These are phyloP conservation scores for Apogon hyalosoma DNA, from an alignment of 2,797 vertebrate genomes.

Conservation along the genomic window DNA sequence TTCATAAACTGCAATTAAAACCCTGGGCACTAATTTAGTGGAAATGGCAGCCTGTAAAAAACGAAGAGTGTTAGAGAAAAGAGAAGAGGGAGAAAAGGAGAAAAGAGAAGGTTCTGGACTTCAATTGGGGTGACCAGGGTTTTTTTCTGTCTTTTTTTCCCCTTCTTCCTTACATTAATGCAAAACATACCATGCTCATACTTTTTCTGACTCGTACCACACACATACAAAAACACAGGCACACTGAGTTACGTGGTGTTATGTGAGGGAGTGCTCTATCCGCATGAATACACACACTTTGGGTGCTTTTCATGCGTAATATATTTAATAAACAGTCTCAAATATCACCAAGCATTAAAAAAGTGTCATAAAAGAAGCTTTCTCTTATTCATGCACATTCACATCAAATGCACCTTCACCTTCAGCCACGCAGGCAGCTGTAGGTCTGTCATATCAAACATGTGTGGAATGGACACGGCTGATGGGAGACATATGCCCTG, in stretches of 20 bases:
- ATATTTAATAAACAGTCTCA: conserved; percentile 1
- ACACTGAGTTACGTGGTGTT: conserved; percentile 22
- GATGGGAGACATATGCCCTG: conserved; percentile 69
- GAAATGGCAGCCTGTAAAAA: conserved; percentile 86
- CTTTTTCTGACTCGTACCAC: conserved; percentile 43
- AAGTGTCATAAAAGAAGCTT: neutral
- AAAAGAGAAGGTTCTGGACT: conserved; percentile 45
- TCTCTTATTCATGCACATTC: neutral
- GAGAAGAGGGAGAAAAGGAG: conserved; percentile 38
- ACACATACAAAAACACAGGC: conserved; percentile 32
- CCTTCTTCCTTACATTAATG: conserved; percentile 52
- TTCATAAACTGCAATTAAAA: conserved; percentile 88
- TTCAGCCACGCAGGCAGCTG: conserved; percentile 32
- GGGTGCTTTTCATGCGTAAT: conserved; percentile 3
- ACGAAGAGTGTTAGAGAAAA: conserved; percentile 58
- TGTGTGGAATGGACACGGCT: conserved; percentile 42
- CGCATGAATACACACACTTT: neutral
- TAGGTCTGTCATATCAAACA: conserved; percentile 56
- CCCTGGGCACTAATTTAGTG: conserved; percentile 88
- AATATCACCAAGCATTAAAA: neutral
- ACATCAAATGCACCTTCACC: conserved; percentile 15
- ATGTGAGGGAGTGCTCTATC: conserved; percentile 10
- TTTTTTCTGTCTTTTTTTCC: conserved; percentile 7
- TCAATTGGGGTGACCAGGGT: conserved; percentile 1
- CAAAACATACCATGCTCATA: conserved; percentile 54